Evolutionary conservation across 1,140 invertebrate species (phyloP).

Genomic region (Pinna nobilis): DNA sequence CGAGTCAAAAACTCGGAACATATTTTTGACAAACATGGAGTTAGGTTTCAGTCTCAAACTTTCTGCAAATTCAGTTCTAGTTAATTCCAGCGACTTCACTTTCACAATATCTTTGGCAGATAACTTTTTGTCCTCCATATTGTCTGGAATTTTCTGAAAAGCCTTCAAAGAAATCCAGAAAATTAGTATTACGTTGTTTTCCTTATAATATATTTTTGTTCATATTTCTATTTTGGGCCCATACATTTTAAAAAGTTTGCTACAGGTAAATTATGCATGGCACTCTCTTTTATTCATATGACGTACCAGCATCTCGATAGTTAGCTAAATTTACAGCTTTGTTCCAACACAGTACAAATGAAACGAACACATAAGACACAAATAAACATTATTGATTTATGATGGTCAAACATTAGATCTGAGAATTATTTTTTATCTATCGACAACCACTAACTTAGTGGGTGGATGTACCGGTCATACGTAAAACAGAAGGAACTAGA

Average conservation of each 20-base stretch:
- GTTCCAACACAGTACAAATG: too few relatives aligned
- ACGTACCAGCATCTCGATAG: too few relatives aligned
- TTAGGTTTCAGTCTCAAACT: constrained; percentile 97
- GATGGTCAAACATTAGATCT: too few relatives aligned
- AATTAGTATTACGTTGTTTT: not conserved
- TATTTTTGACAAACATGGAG: constrained; percentile 97
- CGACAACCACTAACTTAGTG: too few relatives aligned
- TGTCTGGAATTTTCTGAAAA: constrained; percentile 27
- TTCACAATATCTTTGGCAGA: constrained; percentile 30
- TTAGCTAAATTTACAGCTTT: too few relatives aligned
- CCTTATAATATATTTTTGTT: not conserved
- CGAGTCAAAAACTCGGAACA: constrained; percentile 99
- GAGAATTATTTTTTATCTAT: too few relatives aligned
- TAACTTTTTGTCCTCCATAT: constrained; percentile 19
- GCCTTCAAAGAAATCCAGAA: constrained; percentile 25
- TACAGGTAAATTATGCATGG: too few relatives aligned
- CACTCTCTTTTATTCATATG: too few relatives aligned
- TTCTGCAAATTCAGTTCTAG: constrained; percentile 90
- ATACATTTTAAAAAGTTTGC: not conserved
- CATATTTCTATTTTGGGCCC: not conserved
- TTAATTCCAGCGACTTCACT: constrained; percentile 53
- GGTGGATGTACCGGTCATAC: too few relatives aligned
- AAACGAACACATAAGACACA: too few relatives aligned
- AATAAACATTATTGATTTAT: too few relatives aligned
- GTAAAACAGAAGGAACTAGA: too few relatives aligned